phyloP scores from a whole-genome alignment of 2,888 invertebrate genomes.

The Tridacna crocea region DNA sequence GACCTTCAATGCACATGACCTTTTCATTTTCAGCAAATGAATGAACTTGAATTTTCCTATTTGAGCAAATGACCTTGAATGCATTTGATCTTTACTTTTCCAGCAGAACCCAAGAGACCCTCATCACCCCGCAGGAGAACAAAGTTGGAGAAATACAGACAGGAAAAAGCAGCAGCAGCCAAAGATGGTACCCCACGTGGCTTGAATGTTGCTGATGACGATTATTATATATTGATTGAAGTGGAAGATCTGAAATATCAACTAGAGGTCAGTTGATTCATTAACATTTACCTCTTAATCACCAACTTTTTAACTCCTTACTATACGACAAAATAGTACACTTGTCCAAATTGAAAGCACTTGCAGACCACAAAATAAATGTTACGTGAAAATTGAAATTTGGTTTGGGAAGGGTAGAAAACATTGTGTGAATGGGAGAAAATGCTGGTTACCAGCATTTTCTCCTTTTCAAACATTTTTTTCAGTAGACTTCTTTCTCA shows the following conservation, averaged over 20 bases:
- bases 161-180: slow-evolving; percentile 73
- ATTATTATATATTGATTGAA: slow-evolving; percentile 81
- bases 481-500: too few relatives aligned
- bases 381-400: too few relatives aligned
- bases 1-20: too few relatives aligned
- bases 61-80: too few relatives aligned
- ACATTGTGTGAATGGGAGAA: too few relatives aligned
- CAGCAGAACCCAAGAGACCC: slow-evolving; percentile 67
- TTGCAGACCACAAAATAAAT: not conserved
- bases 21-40: too few relatives aligned
- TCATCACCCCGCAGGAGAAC: slow-evolving; percentile 69
- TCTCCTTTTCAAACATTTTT: too few relatives aligned
- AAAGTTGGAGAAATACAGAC: slow-evolving; percentile 79
- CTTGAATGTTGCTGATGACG: slow-evolving; percentile 77
- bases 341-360: not conserved
- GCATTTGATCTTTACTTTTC: too few relatives aligned
- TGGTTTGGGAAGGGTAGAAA: too few relatives aligned
- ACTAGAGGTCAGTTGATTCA: slow-evolving; percentile 74
- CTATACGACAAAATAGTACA: not conserved
- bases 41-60: too few relatives aligned
- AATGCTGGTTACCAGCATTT: not conserved
- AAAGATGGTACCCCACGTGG: slow-evolving; percentile 66
- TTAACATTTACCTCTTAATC: not conserved
- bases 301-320: not conserved
- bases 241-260: slow-evolving; percentile 82